phyloP scores from a whole-genome alignment of 2,888 invertebrate species.

The Tromatobia lineatoria region DNA sequence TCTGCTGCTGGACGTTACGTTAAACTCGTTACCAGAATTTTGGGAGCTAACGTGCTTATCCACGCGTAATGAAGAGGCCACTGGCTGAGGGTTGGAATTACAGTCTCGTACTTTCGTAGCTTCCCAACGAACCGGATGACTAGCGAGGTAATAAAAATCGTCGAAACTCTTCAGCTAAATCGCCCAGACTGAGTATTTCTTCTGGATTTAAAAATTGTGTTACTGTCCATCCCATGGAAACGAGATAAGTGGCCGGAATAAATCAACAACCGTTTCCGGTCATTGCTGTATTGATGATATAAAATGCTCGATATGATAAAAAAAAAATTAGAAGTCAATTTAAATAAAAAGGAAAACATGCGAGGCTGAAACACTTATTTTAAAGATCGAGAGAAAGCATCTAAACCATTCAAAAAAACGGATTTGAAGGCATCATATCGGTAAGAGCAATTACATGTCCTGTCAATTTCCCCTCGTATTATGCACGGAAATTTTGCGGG shows the following conservation, averaged over 20 bases:
- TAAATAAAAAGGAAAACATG: too few relatives aligned
- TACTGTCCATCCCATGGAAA: slow-evolving; percentile 4
- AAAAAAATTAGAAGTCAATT: too few relatives aligned
- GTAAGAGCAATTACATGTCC: too few relatives aligned
- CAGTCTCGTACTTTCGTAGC: slow-evolving; percentile 21
- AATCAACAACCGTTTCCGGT: background rate
- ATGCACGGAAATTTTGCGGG: too few relatives aligned
- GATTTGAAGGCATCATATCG: too few relatives aligned
- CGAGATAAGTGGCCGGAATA: background rate
- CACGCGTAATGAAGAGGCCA: slow-evolving; percentile 72
- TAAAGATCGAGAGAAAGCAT: too few relatives aligned
- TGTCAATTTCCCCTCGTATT: too few relatives aligned
- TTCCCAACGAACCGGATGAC: slow-evolving; percentile 39
- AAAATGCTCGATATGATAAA: background rate
- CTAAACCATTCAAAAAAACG: too few relatives aligned
- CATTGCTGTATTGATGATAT: background rate
- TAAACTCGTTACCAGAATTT: slow-evolving; percentile 82
- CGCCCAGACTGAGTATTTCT: slow-evolving; percentile 5
- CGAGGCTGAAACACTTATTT: too few relatives aligned
- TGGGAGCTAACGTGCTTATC: slow-evolving; percentile 77
- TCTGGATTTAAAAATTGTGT: slow-evolving; percentile 4
- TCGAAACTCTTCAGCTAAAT: slow-evolving; percentile 36
- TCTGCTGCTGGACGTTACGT: slow-evolving; percentile 72
- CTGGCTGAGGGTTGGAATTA: slow-evolving; percentile 24
- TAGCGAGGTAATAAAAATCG: slow-evolving; percentile 56